A percentile compares a stretch with the other conserved stretches of the same genome.
Conservation (phyloP, 2,113 vertebrate species). For the Amia ocellicauda region DNA sequence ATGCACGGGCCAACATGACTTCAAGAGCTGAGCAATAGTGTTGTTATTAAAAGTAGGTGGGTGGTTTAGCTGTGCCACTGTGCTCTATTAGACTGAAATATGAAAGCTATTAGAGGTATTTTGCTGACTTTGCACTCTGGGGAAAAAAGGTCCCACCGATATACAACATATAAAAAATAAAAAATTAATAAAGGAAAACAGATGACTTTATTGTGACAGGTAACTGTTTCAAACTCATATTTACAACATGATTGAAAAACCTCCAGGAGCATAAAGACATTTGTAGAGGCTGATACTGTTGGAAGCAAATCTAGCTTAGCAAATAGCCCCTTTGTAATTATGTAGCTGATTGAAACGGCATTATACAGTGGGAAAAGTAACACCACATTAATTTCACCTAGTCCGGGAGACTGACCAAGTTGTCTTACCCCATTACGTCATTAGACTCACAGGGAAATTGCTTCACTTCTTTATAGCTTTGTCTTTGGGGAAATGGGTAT, state of each 20-base stretch:
- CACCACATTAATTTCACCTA: slow-evolving; percentile 30
- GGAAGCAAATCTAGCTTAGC: slow-evolving; percentile 18
- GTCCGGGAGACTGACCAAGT: slow-evolving; percentile 24
- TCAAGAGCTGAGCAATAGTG: slow-evolving; percentile 18
- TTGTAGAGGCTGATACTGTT: slow-evolving; percentile 26
- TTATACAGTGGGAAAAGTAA: slow-evolving; percentile 13
- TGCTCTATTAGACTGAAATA: slow-evolving; percentile 63
- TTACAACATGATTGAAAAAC: slow-evolving; percentile 6
- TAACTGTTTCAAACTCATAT: slow-evolving; percentile 32
- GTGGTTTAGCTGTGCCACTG: slow-evolving; percentile 44
- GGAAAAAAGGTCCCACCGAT: slow-evolving; percentile 40
- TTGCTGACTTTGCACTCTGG: slow-evolving; percentile 55
- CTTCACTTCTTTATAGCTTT: neutral
- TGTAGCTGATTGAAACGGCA: slow-evolving; percentile 36
- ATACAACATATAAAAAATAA: slow-evolving; percentile 28
- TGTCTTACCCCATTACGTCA: slow-evolving; percentile 18
- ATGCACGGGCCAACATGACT: slow-evolving; percentile 14
- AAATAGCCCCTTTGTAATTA: slow-evolving; percentile 41
- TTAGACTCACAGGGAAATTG: neutral
- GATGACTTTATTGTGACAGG: slow-evolving; percentile 37
- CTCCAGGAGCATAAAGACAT: slow-evolving; percentile 11
- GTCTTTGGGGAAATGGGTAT: neutral
- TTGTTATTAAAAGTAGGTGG: slow-evolving; percentile 34
- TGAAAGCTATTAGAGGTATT: slow-evolving; percentile 54
- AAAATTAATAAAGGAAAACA: slow-evolving; percentile 22